phyloP scores from a whole-genome alignment of 2,797 vertebrate genomes.

The Dermochelys coriacea region DNA sequence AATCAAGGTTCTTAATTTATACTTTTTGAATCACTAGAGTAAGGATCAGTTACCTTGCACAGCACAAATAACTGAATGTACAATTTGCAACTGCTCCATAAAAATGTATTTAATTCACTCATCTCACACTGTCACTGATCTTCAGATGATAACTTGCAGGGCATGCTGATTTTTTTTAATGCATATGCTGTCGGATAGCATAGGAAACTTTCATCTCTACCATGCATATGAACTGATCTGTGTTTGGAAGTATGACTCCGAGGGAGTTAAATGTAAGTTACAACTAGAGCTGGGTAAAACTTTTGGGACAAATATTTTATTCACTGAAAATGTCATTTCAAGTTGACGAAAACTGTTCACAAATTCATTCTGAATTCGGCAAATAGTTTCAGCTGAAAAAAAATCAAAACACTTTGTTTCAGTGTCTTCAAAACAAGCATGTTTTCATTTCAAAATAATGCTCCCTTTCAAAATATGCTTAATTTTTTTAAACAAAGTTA shows the following conservation, averaged over 20 bases:
- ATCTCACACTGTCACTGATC: background rate
- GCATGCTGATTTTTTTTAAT: background rate
- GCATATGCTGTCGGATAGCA: rapidly evolving
- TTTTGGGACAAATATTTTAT: background rate
- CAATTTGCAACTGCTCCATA: background rate
- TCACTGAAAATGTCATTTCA: background rate
- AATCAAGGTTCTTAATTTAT: constrained; percentile 86
- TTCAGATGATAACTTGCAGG: background rate
- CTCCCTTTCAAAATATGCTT: background rate
- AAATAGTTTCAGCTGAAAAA: background rate
- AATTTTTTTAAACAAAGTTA: background rate
- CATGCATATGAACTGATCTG: background rate
- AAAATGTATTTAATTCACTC: background rate
- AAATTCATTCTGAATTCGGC: background rate
- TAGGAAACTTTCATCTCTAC: background rate
- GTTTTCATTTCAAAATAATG: background rate
- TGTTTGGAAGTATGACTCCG: background rate
- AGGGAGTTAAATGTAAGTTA: background rate
- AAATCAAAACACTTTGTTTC: background rate
- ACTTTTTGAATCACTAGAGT: background rate
- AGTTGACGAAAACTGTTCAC: background rate
- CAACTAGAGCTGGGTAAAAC: background rate
- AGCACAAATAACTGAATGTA: background rate
- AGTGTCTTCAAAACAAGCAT: background rate
- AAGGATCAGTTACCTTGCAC: background rate